These are phyloP conservation scores for Drosophila merina DNA, from an alignment of 2,888 invertebrate genomes.

Conservation along the genomic window DNA sequence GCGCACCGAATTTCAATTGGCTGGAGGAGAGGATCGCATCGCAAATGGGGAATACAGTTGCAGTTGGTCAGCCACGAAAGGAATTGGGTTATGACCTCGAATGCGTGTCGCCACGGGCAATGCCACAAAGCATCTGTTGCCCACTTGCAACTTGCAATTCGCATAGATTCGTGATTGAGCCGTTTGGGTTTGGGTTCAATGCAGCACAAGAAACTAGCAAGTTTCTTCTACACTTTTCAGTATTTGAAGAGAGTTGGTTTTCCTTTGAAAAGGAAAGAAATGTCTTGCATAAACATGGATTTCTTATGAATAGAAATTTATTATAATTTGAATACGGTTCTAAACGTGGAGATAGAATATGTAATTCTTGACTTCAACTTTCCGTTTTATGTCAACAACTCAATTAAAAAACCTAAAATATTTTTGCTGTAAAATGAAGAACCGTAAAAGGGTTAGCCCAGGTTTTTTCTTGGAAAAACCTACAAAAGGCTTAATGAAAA, in stretches of 20 bases:
- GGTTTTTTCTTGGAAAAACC: background rate
- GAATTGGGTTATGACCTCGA: slow-evolving; percentile 82
- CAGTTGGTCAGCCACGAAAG: slow-evolving; percentile 50
- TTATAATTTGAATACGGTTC: background rate
- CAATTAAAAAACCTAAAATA: background rate
- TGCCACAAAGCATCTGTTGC: slow-evolving; percentile 24
- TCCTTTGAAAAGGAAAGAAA: background rate
- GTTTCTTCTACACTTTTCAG: slow-evolving; percentile 22
- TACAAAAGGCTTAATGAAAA: slow-evolving; percentile 2
- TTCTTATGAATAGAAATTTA: background rate
- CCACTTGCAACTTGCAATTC: slow-evolving; percentile 4
- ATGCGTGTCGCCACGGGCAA: slow-evolving; percentile 72
- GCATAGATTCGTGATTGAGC: slow-evolving; percentile 57
- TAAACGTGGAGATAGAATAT: background rate
- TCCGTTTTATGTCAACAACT: slow-evolving; percentile 1
- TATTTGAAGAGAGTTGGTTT: background rate
- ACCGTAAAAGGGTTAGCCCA: background rate
- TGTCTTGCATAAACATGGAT: background rate
- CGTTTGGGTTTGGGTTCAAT: slow-evolving; percentile 49
- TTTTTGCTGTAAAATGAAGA: background rate
- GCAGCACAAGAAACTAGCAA: background rate
- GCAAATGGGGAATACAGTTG: slow-evolving; percentile 52
- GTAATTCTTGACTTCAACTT: background rate
- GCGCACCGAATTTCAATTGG: slow-evolving; percentile 77
- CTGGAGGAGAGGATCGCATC: slow-evolving; percentile 57